Evolutionary conservation across 2,888 invertebrate species (phyloP).

Genomic region (Melinaea menophilus): DNA sequence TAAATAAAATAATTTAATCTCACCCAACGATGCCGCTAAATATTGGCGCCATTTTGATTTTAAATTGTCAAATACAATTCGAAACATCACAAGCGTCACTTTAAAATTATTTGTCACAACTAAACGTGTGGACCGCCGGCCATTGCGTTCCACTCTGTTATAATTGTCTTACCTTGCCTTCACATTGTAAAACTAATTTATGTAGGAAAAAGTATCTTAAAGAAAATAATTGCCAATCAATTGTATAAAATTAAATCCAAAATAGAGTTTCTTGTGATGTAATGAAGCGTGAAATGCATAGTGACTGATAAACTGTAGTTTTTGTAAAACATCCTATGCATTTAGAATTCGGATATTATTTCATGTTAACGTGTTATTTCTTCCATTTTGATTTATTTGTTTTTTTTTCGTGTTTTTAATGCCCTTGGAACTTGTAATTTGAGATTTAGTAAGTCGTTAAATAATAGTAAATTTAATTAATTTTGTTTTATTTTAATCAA

Average conservation of each 20-base stretch:
- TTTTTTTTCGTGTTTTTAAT: too few relatives aligned
- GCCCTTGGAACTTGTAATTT: too few relatives aligned
- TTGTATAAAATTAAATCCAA: not conserved
- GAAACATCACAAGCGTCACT: constrained; percentile 45
- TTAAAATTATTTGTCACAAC: constrained; percentile 21
- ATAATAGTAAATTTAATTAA: too few relatives aligned
- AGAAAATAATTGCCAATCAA: constrained; percentile 16
- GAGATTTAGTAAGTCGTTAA: too few relatives aligned
- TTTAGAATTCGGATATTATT: too few relatives aligned
- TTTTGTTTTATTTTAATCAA: too few relatives aligned
- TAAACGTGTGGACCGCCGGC: constrained; percentile 48
- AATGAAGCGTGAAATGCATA: not conserved
- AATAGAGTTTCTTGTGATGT: not conserved
- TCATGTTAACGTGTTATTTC: too few relatives aligned
- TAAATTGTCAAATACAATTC: constrained; percentile 47
- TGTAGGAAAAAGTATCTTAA: constrained; percentile 11
- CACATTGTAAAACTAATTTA: constrained; percentile 19
- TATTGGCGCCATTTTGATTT: constrained; percentile 70
- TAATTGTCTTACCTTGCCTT: constrained; percentile 10
- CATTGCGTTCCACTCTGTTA: constrained; percentile 47
- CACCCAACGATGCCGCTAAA: constrained; percentile 69
- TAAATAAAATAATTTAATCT: constrained; percentile 23
- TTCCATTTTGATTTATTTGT: too few relatives aligned
- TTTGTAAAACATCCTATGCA: not conserved
- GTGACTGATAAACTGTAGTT: not conserved